phyloP scores from a whole-genome alignment of 2,113 vertebrate genomes.

The Trinectes maculatus region DNA sequence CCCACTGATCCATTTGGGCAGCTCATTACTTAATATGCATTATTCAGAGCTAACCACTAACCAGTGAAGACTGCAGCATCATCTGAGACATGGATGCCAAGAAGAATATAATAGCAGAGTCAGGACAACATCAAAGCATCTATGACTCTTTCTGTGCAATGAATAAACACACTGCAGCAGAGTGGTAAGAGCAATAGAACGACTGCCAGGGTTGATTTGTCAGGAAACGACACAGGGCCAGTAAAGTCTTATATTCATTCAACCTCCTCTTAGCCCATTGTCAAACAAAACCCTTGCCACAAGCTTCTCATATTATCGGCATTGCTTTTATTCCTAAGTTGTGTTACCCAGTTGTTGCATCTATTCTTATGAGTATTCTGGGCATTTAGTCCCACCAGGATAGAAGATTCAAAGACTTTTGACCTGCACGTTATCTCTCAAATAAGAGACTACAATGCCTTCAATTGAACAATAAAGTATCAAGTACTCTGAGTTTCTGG shows the following conservation, averaged over 20 bases:
- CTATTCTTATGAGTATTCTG: conserved; percentile 9
- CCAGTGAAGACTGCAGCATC: conserved; percentile 52
- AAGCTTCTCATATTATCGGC: conserved; percentile 26
- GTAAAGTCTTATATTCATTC: conserved; percentile 23
- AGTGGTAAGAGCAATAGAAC: conserved; percentile 30
- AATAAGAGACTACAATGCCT: conserved; percentile 26
- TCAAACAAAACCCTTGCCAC: conserved; percentile 30
- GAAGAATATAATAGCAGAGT: conserved; percentile 52
- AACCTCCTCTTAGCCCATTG: conserved; percentile 25
- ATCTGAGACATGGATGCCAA: conserved; percentile 58
- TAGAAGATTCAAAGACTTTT: conserved; percentile 27
- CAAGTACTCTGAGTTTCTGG: conserved; percentile 40
- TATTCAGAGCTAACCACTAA: conserved; percentile 78
- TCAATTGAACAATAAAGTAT: too few relatives aligned
- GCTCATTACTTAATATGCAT: conserved; percentile 83
- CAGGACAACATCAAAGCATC: conserved; percentile 34
- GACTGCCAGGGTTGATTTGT: conserved; percentile 34
- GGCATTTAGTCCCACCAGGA: conserved; percentile 26
- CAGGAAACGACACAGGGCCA: conserved; percentile 21
- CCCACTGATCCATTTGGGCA: conserved; percentile 77
- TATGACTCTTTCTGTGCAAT: conserved; percentile 39
- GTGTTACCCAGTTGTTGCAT: conserved; percentile 14
- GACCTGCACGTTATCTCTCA: conserved; percentile 14
- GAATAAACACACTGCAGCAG: conserved; percentile 23
- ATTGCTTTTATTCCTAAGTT: conserved; percentile 10